These are phyloP conservation scores for Conus ventricosus DNA, from an alignment of 1,140 invertebrate genomes.

Conservation along the genomic window DNA sequence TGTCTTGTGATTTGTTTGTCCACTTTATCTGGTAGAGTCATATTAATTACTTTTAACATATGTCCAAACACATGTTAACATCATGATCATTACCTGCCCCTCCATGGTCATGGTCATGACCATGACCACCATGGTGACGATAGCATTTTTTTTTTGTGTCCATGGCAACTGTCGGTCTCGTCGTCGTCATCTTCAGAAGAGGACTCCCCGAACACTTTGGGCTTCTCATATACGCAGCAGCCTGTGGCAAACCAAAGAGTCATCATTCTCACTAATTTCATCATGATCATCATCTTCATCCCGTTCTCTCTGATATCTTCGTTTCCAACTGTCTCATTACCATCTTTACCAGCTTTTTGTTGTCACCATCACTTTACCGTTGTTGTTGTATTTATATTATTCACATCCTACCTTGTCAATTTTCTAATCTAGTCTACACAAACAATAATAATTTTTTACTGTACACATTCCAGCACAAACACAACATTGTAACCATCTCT, in stretches of 20 bases:
- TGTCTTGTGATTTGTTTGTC: too few species aligned
- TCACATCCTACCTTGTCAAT: too few species aligned
- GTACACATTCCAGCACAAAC: too few species aligned
- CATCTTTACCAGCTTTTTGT: too few species aligned
- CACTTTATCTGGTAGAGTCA: too few species aligned
- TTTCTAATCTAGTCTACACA: too few species aligned
- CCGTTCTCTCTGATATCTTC: not conserved
- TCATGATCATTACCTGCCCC: not conserved
- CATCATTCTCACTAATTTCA: not conserved
- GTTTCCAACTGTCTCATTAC: not conserved
- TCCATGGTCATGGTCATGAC: slow-evolving; percentile 7
- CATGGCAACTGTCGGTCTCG: slow-evolving; percentile 56
- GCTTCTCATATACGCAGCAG: slow-evolving; percentile 75
- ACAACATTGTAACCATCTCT: too few species aligned
- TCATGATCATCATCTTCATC: not conserved
- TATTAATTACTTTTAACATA: too few species aligned
- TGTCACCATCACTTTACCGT: too few species aligned
- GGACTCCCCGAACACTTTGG: slow-evolving; percentile 71
- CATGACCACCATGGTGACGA: slow-evolving; percentile 17
- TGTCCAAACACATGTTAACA: too few species aligned
- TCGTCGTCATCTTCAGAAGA: slow-evolving; percentile 68
- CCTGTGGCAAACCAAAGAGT: slow-evolving; percentile 53
- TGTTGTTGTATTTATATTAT: not conserved
- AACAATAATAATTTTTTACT: too few species aligned
- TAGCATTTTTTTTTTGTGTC: slow-evolving; percentile 65